These are phyloP conservation scores for Cheumatopsyche charites DNA, from an alignment of 1,140 invertebrate genomes.

Conservation along the genomic window DNA sequence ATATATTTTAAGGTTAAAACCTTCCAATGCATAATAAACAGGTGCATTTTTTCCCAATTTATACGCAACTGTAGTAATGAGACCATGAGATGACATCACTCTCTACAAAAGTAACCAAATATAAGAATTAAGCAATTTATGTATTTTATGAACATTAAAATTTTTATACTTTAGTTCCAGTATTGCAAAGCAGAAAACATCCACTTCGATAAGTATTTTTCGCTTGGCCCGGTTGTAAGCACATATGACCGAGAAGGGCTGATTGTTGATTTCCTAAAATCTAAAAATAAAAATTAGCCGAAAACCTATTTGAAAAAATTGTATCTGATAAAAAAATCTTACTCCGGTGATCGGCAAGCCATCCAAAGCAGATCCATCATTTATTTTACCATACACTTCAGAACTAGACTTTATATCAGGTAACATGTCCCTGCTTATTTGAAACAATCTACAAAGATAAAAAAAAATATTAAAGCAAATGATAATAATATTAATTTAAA, in stretches of 20 bases:
- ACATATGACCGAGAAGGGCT: constrained; percentile 93
- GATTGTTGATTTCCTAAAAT: constrained; percentile 95
- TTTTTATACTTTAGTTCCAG: constrained; percentile 73
- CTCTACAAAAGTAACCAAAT: constrained; percentile 60
- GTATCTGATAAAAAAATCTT: constrained; percentile 50
- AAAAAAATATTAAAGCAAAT: not conserved
- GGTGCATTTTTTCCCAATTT: constrained; percentile 80
- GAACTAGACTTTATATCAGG: constrained; percentile 87
- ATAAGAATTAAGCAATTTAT: constrained; percentile 28
- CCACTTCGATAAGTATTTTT: constrained; percentile 98
- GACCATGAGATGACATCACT: constrained; percentile 84
- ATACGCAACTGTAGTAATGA: constrained; percentile 95
- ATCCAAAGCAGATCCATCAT: constrained; percentile 69
- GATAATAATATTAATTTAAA: too few species aligned
- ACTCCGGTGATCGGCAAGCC: constrained; percentile 90
- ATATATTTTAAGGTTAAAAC: constrained; percentile 60
- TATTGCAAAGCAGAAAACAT: constrained; percentile 96
- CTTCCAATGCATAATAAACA: constrained; percentile 88
- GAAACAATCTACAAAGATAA: constrained; percentile 66
- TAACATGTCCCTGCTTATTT: constrained; percentile 77
- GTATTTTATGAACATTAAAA: not conserved
- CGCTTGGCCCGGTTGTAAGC: constrained; percentile 86
- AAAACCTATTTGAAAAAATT: constrained; percentile 22
- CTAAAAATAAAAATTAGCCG: constrained; percentile 61
- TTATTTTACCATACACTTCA: constrained; percentile 84